Base-by-base conservation (phyloP, 2,888 invertebrate genomes). In the Mythimna impura region DNA sequence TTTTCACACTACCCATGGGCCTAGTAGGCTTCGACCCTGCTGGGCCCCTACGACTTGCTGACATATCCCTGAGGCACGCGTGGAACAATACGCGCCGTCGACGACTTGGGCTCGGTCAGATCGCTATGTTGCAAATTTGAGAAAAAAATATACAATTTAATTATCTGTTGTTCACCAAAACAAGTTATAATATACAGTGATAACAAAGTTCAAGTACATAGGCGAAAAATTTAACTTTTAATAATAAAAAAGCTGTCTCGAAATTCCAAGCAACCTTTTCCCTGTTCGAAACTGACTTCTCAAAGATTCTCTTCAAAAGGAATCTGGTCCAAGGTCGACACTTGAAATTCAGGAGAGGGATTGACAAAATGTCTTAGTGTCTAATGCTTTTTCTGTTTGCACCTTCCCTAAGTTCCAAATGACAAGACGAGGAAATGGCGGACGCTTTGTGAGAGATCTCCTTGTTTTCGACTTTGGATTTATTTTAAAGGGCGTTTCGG, bases 311-410 rank as follows among this genome's bases (percentile, higher is more conserved):
- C 6, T 47, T 71, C 71, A 71, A 81, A 76, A 66, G 70, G 43
- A 71, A 80, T 67, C 36, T 61, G 52, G 57, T 14, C 50, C 78
- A 80, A 82, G 79, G 79, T 68, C 57, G 55, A 25, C 72, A 82
- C 71, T 82, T 82, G 72, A 30, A 78, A 82, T 72, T 80, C 78
- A 57, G 25, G 57, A 68, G 64, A 65, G 43, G 68, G 66, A 82
- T 72, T 68, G 79, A 82, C 78, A 82, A 80, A 52, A 80, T 82
- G 78, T 71, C 82, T 71, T 52, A 60, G 71, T 57, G 66, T 58
- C 71, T 77, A 76, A 79, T 79, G 66, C 47, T 43, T 52, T 58
- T 78, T 60, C 62, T 77, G 71, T 79, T 79, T 67, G 72, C 54
- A 65, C 71, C 78, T 71, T 63, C 69, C 54, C 17, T 10, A 66